Evolutionary conservation across 2,113 vertebrate genomes (phyloP).

Genomic region (Actenoides hombroni): DNA sequence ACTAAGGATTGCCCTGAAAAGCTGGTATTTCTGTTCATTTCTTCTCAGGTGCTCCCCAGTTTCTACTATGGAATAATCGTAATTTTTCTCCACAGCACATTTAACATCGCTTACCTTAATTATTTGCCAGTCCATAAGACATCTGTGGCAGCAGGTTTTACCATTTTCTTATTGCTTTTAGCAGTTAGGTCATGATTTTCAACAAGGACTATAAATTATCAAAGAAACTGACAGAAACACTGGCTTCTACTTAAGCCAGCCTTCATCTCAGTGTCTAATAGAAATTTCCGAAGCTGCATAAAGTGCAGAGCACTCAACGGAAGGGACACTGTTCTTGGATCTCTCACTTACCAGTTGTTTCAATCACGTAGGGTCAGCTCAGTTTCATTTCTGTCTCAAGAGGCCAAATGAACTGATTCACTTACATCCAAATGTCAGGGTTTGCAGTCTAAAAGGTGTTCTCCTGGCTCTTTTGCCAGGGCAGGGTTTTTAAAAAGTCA

Average conservation of each 20-base stretch:
- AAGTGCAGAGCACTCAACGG: neutral
- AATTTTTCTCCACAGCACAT: neutral
- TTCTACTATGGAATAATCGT: accelerated
- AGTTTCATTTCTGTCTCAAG: neutral
- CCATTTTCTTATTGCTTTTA: neutral
- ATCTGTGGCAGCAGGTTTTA: neutral
- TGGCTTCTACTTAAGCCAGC: neutral
- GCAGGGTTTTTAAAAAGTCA: neutral
- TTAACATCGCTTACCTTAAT: neutral
- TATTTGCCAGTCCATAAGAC: neutral
- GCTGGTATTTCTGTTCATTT: neutral
- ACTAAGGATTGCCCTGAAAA: neutral
- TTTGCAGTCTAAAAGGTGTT: neutral
- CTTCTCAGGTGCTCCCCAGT: neutral
- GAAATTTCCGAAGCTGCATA: neutral
- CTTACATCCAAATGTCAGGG: neutral
- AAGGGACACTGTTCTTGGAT: neutral
- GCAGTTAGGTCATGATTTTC: neutral
- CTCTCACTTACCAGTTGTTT: neutral
- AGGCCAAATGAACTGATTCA: neutral
- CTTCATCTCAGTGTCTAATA: neutral
- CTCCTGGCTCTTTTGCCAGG: neutral
- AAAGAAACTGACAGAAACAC: neutral
- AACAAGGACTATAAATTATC: neutral
- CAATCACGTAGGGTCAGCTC: neutral